Conservation (phyloP, 37 sponge, comb jelly and placozoan genomes). For the Geodia barretti region DNA sequence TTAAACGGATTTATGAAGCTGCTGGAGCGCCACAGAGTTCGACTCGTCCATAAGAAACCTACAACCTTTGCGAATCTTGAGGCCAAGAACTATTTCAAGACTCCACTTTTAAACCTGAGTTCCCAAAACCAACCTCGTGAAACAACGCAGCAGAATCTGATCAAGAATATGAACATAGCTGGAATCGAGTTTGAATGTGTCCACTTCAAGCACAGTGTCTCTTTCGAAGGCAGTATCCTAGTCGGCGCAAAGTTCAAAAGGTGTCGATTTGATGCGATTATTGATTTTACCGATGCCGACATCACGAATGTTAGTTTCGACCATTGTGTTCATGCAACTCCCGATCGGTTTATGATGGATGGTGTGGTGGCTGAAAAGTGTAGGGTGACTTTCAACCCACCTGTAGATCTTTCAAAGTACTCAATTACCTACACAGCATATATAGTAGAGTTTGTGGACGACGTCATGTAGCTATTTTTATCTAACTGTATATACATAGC, state of each 20-base stretch:
- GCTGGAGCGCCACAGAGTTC: neutral
- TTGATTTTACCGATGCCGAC: constrained; percentile 30
- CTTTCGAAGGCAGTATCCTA: constrained; percentile 37
- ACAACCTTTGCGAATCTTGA: neutral
- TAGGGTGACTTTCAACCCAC: constrained; percentile 11
- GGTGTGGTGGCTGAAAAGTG: neutral
- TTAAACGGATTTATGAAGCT: constrained; percentile 10
- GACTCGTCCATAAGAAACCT: neutral
- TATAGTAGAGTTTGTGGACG: neutral
- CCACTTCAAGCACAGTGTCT: constrained; percentile 9
- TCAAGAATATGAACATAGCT: constrained; percentile 6
- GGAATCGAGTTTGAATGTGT: constrained; percentile 15
- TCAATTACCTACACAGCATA: neutral
- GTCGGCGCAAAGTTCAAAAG: constrained; percentile 23
- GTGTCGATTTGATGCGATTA: constrained; percentile 15
- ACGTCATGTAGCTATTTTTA: too few species aligned
- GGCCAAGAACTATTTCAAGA: neutral
- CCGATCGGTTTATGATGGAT: neutral
- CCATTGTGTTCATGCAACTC: constrained; percentile 7
- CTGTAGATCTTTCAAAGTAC: neutral
- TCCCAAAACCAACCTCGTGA: neutral
- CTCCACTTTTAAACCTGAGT: too few species aligned
- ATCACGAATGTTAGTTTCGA: constrained; percentile 15
- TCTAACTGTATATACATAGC: too few species aligned
- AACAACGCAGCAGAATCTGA: neutral